Conservation (phyloP, 2,888 invertebrate genomes). For the Athrips mouffetella region DNA sequence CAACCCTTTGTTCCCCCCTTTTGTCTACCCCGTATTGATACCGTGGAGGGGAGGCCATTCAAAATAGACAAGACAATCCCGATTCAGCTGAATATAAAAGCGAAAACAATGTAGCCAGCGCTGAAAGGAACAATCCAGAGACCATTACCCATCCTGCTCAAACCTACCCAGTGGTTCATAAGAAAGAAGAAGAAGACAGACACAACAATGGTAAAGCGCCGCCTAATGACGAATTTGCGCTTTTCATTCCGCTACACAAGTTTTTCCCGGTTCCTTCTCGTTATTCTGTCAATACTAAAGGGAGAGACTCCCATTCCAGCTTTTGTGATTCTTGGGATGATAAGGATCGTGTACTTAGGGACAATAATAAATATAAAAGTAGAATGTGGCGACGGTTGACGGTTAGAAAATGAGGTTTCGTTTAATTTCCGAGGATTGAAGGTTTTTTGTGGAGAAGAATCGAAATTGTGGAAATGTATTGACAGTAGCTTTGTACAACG, state of each 20-base stretch:
- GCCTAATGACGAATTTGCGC: conserved; percentile 79
- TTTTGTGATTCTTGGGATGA: conserved; percentile 58
- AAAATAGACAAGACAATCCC: conserved; percentile 77
- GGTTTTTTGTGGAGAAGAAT: conserved; percentile 8
- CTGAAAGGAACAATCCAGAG: conserved; percentile 78
- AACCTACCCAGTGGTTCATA: conserved; percentile 29
- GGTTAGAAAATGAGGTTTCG: conserved; percentile 32
- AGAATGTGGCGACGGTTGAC: conserved; percentile 33
- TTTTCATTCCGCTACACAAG: conserved; percentile 79
- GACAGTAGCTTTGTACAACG: neutral
- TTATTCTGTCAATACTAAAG: conserved; percentile 73
- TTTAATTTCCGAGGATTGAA: conserved; percentile 27
- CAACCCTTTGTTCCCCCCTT: conserved; percentile 76
- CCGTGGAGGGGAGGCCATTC: conserved; percentile 76
- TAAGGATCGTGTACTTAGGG: conserved; percentile 64
- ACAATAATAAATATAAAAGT: conserved; percentile 49
- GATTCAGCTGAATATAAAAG: conserved; percentile 75
- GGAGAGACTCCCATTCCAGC: conserved; percentile 38
- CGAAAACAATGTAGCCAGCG: conserved; percentile 78
- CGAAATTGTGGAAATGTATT: conserved; percentile 9
- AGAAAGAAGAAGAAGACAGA: conserved; percentile 48
- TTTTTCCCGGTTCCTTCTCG: conserved; percentile 73
- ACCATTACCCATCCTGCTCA: conserved; percentile 62
- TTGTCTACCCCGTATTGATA: conserved; percentile 74
- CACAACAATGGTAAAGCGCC: conserved; percentile 75